Base-by-base conservation (phyloP, 2,797 vertebrate species). In the Benthosema pterotum region DNA sequence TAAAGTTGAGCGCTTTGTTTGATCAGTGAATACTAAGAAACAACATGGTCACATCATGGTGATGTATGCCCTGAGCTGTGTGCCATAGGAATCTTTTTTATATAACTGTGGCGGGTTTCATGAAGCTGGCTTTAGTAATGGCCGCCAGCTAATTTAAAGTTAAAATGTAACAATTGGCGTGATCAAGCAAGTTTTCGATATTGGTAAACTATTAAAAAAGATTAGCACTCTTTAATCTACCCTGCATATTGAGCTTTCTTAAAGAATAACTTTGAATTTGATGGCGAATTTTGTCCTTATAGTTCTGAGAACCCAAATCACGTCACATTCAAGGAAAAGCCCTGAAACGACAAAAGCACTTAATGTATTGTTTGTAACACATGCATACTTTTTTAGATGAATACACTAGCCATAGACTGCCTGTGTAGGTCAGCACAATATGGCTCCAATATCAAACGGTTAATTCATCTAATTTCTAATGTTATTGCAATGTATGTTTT, bases 261-360 rank as follows among this genome's bases (percentile, higher is more conserved):
- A 45, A 70, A 28, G 55, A 75, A 17, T 60, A 57, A 14, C 74
- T 78, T 65, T 67, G 62, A 86, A 79, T 84, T 80, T 68, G 82
- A 74, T 69, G 70, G 72, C 65, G 63, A 78, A 74, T 71, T 81
- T 6, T 74, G 63, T 69, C 67, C 77, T 65, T 87, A 8, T 87
- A 1, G 71, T 67, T 45, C 79, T 83, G 67, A 87, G 64, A 82
- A 76, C 62, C 78, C 66, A 83, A 83, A 81, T 80, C 71, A 63
- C 77, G 74, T 76, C 80, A 76, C 65, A 42, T 79, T 82, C 52
- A 71, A 85, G 65, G 70, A 60, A 78, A 82, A 78, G 74, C 84
- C 32, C 89, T 77, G 71, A 89, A 84, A 72, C 85, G 88, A 88
- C 80, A 57, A 83, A 89, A 87, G 87, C 87, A 90, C 87, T 90